Evolutionary conservation across 2,113 vertebrate genomes (phyloP), one percentile per base, ranked within the genome.

Genomic region (Oncorhynchus clarkii): DNA sequence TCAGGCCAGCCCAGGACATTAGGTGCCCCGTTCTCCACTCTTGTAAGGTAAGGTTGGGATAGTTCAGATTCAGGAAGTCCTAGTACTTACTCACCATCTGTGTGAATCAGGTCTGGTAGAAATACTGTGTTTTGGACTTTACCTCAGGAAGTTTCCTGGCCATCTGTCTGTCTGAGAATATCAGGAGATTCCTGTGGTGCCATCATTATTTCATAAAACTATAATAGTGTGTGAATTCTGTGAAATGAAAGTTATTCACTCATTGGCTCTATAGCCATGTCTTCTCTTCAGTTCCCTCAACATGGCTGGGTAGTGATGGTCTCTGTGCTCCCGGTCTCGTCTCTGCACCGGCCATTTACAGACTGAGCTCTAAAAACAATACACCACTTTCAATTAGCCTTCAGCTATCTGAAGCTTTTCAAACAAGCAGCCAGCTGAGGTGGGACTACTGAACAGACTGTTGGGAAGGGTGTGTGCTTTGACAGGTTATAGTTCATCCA

Each of bases 351-450:
- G 73, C 62, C 78, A 78, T 75, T 60, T 74, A 71, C 79, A 86
- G 73, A 67, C 24, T 16, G 71, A 73, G 64, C 70, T 80, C 83
- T 87, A 86, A 87, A 39, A 88, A 89, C 86, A 89, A 80, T 81
- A 49, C 84, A 71, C 31, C 18, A 67, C 76, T 83, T 87, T 87
- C 83, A 86, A 85, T 85, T 80, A 88, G 82, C 76, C 74, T 18
- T 82, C 82, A 84, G 78, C 83, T 86, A 70, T 57, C 82, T 73
- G 49, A 70, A 77, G 73, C 51, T 66, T 82, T 78, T 79, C 69
- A 84, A 85, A 81, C 80, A 69, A 49, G 74, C 87, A 79, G 78
- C 84, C 70, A 80, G 74, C 80, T 82, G 80, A 80, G 70, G 74
- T n/a, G 7, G 34, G 62, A 45, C 79, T 75, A 76, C 81, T 86